Evolutionary conservation across 2,888 invertebrate genomes (phyloP), one percentile per base, ranked within the genome.

Genomic region (Conomelus anceps): DNA sequence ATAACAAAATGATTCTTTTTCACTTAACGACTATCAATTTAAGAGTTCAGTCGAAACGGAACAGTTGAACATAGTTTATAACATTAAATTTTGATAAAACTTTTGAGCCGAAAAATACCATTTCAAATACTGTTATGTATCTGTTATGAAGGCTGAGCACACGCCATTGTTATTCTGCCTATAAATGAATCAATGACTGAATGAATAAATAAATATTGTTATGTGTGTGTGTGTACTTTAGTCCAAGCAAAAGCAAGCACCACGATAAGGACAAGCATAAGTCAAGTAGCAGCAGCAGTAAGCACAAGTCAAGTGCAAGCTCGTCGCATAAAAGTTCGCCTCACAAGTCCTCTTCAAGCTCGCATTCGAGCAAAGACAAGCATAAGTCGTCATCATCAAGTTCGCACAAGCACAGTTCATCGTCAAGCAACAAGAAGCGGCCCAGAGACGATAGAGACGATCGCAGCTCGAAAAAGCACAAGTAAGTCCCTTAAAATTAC

Each of bases 401-500:
- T 22, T 90, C 90, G 23, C 91, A 89, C 86, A 90, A 91, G 87
- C 91, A 91, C 87, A 91, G 91, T 87, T 91, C 91, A 22, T 91
- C 92, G 20, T 24, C 24, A 22, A 91, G 93, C 91, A 94, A 94
- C 92, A 95, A 94, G 92, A 98, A 97, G 93, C 95, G 97, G 85
- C 95, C 96, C 84, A 95, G 97, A 23, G 97, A 97, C 90, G 96
- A 96, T 91, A 96, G 96, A 92, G 94, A 95, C 22, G 94, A 94
- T 90, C 94, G 94, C 90, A 95, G 95, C 90, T 94, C 96, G 88
- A 97, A 97, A 93, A 96, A 95, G 93, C 94, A 96, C 29, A 96
- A 94, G 95, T 96, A 92, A 93, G 90, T 90, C 7, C n/a, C n/a
- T n/a, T n/a, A n/a, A n/a, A n/a, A n/a, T n/a, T n/a, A n/a, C n/a